Conservation (phyloP, 2,797 vertebrate species). For the Chloroceryle inda region DNA sequence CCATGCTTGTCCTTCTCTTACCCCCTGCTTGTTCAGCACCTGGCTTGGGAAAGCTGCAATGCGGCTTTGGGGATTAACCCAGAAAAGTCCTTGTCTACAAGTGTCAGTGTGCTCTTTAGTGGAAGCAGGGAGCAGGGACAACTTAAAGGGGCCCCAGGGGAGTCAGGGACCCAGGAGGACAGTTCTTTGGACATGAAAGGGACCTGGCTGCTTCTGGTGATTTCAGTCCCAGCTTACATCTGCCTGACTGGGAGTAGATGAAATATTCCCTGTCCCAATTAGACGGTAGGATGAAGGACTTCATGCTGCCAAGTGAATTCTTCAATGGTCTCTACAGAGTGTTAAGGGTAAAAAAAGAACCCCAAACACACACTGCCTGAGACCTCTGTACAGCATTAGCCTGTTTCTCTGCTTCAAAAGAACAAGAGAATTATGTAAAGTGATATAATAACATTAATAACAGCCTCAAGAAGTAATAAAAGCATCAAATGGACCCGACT, state of each 20-base stretch:
- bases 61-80: slow-evolving; percentile 24
- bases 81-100: slow-evolving; percentile 29
- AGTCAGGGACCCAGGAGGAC: background rate
- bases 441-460: slow-evolving; percentile 33
- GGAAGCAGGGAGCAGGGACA: background rate
- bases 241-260: background rate
- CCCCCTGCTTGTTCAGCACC: background rate
- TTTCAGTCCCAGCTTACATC: background rate
- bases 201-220: slow-evolving; percentile 15
- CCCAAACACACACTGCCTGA: background rate
- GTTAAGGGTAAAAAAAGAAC: slow-evolving; percentile 9
- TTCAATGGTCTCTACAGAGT: background rate
- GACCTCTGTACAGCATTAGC: background rate
- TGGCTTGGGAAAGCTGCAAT: slow-evolving; percentile 2
- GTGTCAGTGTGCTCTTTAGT: background rate
- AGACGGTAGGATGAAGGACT: background rate
- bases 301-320: slow-evolving; percentile 15
- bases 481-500: background rate
- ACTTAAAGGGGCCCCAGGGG: background rate
- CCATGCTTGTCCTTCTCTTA: background rate
- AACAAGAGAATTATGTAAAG: slow-evolving; percentile 5
- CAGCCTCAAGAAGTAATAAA: slow-evolving; percentile 40
- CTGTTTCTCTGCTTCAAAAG: slow-evolving; percentile 17
- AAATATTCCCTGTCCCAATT: slow-evolving; percentile 32
- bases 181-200: slow-evolving; percentile 36